Evolutionary conservation across 2,797 vertebrate genomes (phyloP).

Genomic region (Sus cebifrons): DNA sequence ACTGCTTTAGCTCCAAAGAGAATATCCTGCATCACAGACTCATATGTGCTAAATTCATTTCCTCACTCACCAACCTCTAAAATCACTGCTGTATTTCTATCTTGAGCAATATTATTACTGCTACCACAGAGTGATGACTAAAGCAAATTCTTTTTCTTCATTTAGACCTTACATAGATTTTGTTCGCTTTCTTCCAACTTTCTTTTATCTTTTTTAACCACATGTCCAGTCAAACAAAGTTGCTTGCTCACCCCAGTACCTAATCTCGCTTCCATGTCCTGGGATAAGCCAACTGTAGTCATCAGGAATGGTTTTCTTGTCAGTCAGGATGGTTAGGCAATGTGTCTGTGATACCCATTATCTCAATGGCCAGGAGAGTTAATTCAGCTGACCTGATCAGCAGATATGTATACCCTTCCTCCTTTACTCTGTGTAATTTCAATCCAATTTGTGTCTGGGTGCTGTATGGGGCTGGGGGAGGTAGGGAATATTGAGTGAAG

Average conservation of each 20-base stretch:
- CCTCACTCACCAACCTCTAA: not conserved
- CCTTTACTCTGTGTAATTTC: not conserved
- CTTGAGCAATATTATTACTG: not conserved
- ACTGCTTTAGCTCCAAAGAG: not conserved
- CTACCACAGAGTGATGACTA: not conserved
- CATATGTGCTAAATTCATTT: not conserved
- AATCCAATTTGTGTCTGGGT: not conserved
- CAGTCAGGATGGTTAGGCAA: conserved; percentile 57
- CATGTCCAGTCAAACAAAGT: conserved; percentile 41
- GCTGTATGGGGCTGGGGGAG: not conserved
- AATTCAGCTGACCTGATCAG: conserved; percentile 15
- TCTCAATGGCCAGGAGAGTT: conserved; percentile 37
- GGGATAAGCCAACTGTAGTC: conserved; percentile 15
- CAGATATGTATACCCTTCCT: not conserved
- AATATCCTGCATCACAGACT: not conserved
- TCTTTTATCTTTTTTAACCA: conserved; percentile 1
- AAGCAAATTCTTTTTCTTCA: not conserved
- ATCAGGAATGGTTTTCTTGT: conserved; percentile 39
- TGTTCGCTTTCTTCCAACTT: not conserved
- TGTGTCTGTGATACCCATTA: conserved; percentile 11
- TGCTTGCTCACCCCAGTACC: not conserved
- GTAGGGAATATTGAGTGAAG: not conserved
- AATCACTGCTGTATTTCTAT: not conserved
- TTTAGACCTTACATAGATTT: conserved; percentile 16
- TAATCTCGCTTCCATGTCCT: not conserved